A percentile compares a stretch with the other conserved stretches of the same genome.
Evolutionary conservation across 2,113 vertebrate genomes (phyloP).

Genomic region (Mirounga angustirostris): DNA sequence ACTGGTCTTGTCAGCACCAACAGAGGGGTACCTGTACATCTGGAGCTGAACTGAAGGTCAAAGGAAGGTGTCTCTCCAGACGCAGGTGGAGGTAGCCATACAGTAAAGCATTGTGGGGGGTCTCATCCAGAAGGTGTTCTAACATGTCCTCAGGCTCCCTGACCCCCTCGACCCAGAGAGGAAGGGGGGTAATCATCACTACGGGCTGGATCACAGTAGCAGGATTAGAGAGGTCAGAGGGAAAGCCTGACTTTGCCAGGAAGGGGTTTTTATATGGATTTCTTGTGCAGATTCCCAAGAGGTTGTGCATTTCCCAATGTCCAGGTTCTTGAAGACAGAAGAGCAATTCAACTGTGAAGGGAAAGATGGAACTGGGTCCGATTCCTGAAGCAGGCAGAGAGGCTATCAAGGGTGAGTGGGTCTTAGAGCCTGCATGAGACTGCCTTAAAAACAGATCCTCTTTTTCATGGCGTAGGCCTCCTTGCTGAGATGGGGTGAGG

Average conservation of each 20-base stretch:
- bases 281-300: neutral
- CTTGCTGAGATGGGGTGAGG: too few relatives aligned
- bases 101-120: neutral
- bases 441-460: neutral
- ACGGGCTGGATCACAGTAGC: neutral
- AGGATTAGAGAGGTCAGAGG: neutral
- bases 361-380: neutral
- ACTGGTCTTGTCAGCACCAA: neutral
- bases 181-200: too few relatives aligned
- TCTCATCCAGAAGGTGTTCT: neutral
- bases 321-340: neutral
- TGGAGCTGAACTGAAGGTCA: neutral
- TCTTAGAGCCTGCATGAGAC: neutral
- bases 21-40: neutral
- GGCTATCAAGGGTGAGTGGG: neutral
- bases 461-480: neutral
- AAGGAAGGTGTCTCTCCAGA: neutral
- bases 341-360: neutral
- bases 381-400: neutral
- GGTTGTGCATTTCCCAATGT: neutral
- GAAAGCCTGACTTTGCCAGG: neutral
- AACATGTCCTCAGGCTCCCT: too few relatives aligned
- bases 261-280: neutral
- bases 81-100: neutral
- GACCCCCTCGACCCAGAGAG: neutral